Conservation (phyloP, 1,140 invertebrate genomes). For the Pachypeltis micranthus region DNA sequence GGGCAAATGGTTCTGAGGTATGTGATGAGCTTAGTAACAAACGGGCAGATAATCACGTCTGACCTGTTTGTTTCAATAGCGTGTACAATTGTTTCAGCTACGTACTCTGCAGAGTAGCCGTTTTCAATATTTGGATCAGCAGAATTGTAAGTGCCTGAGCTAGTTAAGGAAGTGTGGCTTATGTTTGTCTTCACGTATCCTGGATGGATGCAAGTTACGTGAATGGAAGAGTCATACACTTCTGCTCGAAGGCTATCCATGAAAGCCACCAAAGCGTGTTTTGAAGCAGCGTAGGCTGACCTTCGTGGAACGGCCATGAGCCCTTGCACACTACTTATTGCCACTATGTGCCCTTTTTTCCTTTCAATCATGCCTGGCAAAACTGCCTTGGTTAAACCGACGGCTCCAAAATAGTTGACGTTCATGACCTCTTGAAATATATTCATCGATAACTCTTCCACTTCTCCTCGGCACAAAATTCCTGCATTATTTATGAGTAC, state of each 20-base stretch:
- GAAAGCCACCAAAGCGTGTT: constrained; percentile 87
- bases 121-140: constrained; percentile 27
- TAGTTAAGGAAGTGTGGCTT: constrained; percentile 80
- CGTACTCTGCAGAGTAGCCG: constrained; percentile 54
- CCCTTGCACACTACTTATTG: constrained; percentile 87
- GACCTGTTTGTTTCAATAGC: constrained; percentile 54
- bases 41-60: constrained; percentile 58
- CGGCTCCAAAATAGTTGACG: constrained; percentile 87
- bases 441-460: constrained; percentile 60
- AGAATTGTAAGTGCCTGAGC: constrained; percentile 61
- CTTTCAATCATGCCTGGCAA: constrained; percentile 69
- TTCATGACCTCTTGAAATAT: constrained; percentile 80
- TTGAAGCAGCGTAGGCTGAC: constrained; percentile 83
- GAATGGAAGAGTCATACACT: constrained; percentile 57
- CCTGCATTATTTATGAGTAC: constrained; percentile 90
- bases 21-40: constrained; percentile 54
- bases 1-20: constrained; percentile 56
- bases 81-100: constrained; percentile 55
- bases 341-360: constrained; percentile 71
- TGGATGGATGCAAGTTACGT: constrained; percentile 71
- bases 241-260: constrained; percentile 72
- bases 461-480: constrained; percentile 66
- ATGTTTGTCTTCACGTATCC: constrained; percentile 82
- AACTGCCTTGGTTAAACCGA: constrained; percentile 79
- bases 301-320: constrained; percentile 78